Conservation (phyloP, 2,113 vertebrate genomes). For the Plecotus auritus region DNA sequence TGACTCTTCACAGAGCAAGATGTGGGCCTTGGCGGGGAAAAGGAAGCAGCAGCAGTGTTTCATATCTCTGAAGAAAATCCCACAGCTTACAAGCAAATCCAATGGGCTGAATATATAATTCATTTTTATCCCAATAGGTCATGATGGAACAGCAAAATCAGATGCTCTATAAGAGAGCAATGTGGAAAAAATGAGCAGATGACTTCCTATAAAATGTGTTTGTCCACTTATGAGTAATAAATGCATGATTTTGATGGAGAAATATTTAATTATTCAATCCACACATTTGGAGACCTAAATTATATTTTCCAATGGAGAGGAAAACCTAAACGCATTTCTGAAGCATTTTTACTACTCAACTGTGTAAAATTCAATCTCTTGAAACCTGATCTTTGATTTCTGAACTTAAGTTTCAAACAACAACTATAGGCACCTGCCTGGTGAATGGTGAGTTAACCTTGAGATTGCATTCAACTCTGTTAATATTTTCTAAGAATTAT, state of each 20-base stretch:
- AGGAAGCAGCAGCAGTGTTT: not conserved
- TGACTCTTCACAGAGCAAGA: slow-evolving; percentile 20
- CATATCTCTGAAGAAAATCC: slow-evolving; percentile 32
- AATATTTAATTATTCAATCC: not conserved
- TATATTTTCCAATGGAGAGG: not conserved
- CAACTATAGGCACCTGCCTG: not conserved
- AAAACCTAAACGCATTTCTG: not conserved
- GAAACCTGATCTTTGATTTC: not conserved
- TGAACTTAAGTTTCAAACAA: not conserved
- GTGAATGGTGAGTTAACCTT: not conserved
- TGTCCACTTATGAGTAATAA: not conserved
- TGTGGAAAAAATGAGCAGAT: not conserved
- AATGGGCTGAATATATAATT: not conserved
- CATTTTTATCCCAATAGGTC: not conserved
- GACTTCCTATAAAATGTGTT: not conserved
- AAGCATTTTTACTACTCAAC: not conserved
- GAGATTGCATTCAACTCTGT: not conserved
- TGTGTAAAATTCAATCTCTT: not conserved
- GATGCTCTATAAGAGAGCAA: not conserved
- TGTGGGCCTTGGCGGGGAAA: not conserved
- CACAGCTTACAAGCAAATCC: not conserved
- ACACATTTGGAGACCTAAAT: not conserved
- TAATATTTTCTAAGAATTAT: not conserved
- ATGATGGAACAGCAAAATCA: not conserved
- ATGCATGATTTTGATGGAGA: not conserved